A percentile compares a stretch with the other conserved stretches of the same genome.
phyloP scores from a whole-genome alignment of 2,797 vertebrate genomes.

The Myotis pilosus region DNA sequence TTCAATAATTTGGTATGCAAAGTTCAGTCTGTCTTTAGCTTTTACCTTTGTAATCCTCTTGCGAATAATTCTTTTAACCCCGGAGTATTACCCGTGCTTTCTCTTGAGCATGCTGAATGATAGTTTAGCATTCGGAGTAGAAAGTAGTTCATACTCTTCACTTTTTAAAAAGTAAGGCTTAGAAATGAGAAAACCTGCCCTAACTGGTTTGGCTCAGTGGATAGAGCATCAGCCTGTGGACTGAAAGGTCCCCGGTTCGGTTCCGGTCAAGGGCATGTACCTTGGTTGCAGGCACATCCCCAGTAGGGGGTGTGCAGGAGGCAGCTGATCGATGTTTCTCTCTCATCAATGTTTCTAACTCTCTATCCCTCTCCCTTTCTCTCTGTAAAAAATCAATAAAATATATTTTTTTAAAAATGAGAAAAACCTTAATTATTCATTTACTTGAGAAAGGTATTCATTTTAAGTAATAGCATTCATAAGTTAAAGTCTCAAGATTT shows the following conservation, averaged over 20 bases:
- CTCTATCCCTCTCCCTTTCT: too few species aligned
- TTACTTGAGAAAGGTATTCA: not conserved
- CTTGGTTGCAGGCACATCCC: too few species aligned
- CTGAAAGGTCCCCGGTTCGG: too few species aligned
- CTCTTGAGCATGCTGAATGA: not conserved
- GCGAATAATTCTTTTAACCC: not conserved
- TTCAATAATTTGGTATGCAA: not conserved
- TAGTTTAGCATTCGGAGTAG: not conserved
- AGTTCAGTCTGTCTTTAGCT: not conserved
- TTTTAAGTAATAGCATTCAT: not conserved
- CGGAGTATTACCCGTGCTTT: not conserved
- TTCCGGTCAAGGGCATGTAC: too few species aligned
- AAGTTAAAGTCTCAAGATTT: not conserved
- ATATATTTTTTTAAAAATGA: not conserved
- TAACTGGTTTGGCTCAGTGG: too few species aligned
- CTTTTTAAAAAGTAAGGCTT: not conserved
- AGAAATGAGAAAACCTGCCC: conserved; percentile 2
- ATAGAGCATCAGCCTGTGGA: too few species aligned
- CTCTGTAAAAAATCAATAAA: too few species aligned
- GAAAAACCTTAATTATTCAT: not conserved
- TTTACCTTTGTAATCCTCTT: not conserved
- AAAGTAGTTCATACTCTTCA: not conserved
- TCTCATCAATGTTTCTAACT: too few species aligned
- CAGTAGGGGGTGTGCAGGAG: too few species aligned
- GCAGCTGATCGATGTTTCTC: too few species aligned